Evolutionary conservation across 2,113 vertebrate genomes (phyloP).

Genomic region (Clinocottus analis): DNA sequence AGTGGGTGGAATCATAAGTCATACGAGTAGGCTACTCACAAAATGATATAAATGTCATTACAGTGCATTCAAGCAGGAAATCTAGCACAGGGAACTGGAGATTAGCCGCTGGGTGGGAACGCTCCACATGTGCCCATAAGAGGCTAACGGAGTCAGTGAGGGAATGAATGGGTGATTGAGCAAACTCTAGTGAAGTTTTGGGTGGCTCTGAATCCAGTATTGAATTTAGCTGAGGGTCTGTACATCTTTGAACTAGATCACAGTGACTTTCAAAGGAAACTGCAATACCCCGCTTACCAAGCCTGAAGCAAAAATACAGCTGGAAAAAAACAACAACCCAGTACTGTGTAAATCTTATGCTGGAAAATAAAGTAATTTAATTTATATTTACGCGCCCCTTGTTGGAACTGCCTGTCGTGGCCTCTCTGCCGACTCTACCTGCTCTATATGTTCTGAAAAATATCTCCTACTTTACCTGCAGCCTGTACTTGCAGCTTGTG

Average conservation of each 20-base stretch:
- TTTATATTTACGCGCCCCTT: constrained; percentile 40
- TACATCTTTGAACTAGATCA: constrained; percentile 60
- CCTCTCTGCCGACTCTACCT: constrained; percentile 13
- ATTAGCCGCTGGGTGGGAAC: constrained; percentile 75
- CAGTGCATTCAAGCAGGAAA: constrained; percentile 78
- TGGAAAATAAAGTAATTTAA: constrained; percentile 20
- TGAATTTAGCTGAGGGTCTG: constrained; percentile 53
- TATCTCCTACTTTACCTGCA: constrained; percentile 38
- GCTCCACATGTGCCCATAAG: constrained; percentile 72
- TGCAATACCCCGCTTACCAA: constrained; percentile 23
- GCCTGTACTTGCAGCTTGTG: constrained; percentile 44
- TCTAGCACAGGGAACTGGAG: constrained; percentile 75
- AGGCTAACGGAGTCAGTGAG: constrained; percentile 62
- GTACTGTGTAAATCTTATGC: constrained; percentile 15
- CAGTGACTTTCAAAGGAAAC: constrained; percentile 57
- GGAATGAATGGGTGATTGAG: constrained; percentile 69
- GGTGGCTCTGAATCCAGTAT: constrained; percentile 41
- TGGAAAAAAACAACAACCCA: constrained; percentile 15
- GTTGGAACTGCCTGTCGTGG: constrained; percentile 7
- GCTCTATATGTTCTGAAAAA: constrained; percentile 32
- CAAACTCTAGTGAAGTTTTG: constrained; percentile 69
- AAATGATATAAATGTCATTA: constrained; percentile 82
- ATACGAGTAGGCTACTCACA: constrained; percentile 68
- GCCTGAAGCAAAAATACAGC: neutral
- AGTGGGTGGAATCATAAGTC: constrained; percentile 74